A percentile compares a stretch with the other conserved stretches of the same genome.
Evolutionary conservation across 2,113 vertebrate genomes (phyloP).

Genomic region (Nanger granti): DNA sequence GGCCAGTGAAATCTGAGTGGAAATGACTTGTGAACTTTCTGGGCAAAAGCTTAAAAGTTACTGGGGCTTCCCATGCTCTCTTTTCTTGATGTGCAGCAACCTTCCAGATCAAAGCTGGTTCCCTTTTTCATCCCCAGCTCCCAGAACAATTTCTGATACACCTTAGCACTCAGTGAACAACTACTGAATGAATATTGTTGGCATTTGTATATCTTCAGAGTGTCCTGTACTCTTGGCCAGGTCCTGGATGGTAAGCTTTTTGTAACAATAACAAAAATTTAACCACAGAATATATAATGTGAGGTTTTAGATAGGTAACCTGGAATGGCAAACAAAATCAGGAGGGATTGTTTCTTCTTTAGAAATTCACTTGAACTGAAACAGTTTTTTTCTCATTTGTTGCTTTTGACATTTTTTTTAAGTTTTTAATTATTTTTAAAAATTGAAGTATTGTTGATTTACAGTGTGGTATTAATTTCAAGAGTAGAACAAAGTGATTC

Average conservation of each 20-base stretch:
- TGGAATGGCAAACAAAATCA: neutral
- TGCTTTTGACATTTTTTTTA: neutral
- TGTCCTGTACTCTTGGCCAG: neutral
- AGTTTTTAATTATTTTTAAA: rapidly evolving
- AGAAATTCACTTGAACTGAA: neutral
- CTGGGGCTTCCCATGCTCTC: neutral
- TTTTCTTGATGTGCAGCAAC: neutral
- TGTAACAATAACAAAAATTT: neutral
- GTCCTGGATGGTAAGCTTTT: neutral
- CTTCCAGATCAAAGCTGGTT: neutral
- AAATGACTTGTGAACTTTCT: neutral
- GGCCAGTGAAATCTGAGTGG: neutral
- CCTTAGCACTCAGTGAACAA: neutral
- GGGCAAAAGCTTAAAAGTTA: neutral
- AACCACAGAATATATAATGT: neutral
- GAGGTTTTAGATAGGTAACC: neutral
- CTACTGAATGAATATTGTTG: neutral
- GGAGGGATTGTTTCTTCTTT: neutral
- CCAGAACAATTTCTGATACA: neutral
- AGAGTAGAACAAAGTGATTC: neutral
- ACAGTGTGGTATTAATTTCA: neutral
- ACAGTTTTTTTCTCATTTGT: neutral
- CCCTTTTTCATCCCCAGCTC: neutral
- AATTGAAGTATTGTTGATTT: neutral
- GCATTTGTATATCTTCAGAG: neutral